These are phyloP conservation scores for Eremobia ochroleuca DNA, from an alignment of 2,888 invertebrate species.

Conservation along the genomic window DNA sequence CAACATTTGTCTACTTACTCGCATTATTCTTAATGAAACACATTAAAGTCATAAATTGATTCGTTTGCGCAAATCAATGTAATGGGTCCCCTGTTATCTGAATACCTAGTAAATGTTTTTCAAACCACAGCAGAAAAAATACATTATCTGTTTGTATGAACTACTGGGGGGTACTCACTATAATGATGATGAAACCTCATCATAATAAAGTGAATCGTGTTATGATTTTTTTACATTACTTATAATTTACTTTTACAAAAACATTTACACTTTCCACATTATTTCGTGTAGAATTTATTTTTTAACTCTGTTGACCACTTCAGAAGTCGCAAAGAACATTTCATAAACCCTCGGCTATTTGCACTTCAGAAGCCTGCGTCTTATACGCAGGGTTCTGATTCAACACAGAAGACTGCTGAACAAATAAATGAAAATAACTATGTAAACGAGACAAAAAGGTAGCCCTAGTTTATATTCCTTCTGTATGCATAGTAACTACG, in stretches of 20 bases:
- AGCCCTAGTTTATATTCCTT: background rate
- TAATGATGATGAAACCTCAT: slow-evolving; percentile 16
- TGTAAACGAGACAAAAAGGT: background rate
- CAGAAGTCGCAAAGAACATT: background rate
- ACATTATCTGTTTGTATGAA: slow-evolving; percentile 4
- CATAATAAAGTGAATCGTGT: background rate
- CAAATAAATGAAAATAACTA: background rate
- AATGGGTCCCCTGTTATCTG: slow-evolving; percentile 31
- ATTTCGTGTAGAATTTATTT: background rate
- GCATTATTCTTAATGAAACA: slow-evolving; percentile 51
- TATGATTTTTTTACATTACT: background rate
- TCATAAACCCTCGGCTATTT: background rate
- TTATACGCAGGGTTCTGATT: background rate
- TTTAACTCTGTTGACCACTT: background rate
- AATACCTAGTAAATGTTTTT: slow-evolving; percentile 16
- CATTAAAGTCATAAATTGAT: slow-evolving; percentile 46
- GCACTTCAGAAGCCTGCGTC: no score
- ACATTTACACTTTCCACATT: background rate
- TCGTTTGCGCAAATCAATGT: slow-evolving; percentile 43
- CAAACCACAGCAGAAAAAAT: background rate
- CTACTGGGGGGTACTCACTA: background rate
- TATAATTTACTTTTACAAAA: background rate
- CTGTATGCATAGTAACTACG: background rate
- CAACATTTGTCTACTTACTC: slow-evolving; percentile 59
- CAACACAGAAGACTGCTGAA: background rate